A percentile compares a stretch with the other conserved stretches of the same genome.
These are phyloP conservation scores for Eupithecia inturbata DNA, from an alignment of 2,888 invertebrate genomes.

Conservation along the genomic window DNA sequence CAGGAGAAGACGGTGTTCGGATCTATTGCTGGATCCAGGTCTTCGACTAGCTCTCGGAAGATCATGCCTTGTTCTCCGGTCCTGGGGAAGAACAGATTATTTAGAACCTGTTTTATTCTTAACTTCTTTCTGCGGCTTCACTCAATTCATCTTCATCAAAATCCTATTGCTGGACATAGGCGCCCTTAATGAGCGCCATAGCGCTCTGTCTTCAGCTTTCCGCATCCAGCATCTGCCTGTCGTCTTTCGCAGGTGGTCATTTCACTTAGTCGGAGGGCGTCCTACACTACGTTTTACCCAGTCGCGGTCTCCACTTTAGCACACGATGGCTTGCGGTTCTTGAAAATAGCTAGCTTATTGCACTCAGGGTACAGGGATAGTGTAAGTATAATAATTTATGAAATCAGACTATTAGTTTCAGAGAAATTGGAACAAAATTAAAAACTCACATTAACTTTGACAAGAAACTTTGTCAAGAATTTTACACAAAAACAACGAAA, in stretches of 20 bases:
- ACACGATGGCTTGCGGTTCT: too few species aligned
- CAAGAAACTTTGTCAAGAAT: too few species aligned
- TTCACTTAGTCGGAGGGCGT: background rate
- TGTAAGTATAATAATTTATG: background rate
- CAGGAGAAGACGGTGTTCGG: constrained; percentile 98
- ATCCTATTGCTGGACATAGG: background rate
- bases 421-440: background rate
- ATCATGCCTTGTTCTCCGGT: constrained; percentile 98
- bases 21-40: constrained; percentile 95
- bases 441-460: background rate
- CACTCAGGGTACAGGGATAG: background rate
- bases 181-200: background rate
- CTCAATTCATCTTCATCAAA: background rate
- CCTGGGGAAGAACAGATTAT: constrained; percentile 53
- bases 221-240: background rate
- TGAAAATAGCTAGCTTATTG: background rate
- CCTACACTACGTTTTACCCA: background rate
- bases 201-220: background rate
- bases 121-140: background rate
- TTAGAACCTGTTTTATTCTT: background rate
- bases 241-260: background rate
- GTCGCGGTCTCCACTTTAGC: background rate
- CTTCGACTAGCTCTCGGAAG: constrained; percentile 96
- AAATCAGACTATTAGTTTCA: background rate
- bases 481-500: background rate